phyloP scores from a whole-genome alignment of 1,140 invertebrate genomes.

The Neodiprion fabricii region DNA sequence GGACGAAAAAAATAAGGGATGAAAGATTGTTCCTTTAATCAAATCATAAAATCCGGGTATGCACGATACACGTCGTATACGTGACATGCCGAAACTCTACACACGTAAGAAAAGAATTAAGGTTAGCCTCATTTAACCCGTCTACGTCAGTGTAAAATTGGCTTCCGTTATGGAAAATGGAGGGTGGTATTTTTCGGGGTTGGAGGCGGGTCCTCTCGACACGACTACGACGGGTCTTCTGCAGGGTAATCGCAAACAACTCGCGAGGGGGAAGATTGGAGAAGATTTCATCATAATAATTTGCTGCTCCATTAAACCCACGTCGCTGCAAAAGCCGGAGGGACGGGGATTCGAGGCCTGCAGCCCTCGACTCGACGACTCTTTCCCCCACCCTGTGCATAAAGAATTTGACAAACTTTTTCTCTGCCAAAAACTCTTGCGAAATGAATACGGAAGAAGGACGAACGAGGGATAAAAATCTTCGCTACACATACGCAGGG shows the following conservation, averaged over 20 bases:
- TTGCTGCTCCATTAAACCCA: constrained; percentile 33
- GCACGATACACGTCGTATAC: too few species aligned
- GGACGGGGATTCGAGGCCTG: not conserved
- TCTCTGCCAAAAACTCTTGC: not conserved
- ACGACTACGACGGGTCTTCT: too few species aligned
- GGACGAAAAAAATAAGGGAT: too few species aligned
- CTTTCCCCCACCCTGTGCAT: constrained; percentile 22
- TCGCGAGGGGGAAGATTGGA: constrained; percentile 12
- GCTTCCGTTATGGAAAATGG: not conserved
- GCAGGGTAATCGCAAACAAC: constrained; percentile 39
- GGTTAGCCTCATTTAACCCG: not conserved
- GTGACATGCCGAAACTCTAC: too few species aligned
- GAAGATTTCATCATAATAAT: constrained; percentile 37
- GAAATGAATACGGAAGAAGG: not conserved
- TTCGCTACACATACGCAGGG: too few species aligned
- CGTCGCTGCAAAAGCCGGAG: not conserved
- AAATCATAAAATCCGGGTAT: too few species aligned
- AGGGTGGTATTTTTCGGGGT: not conserved
- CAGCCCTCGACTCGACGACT: not conserved
- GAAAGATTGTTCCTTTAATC: too few species aligned
- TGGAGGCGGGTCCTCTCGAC: too few species aligned
- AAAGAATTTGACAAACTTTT: constrained; percentile 32
- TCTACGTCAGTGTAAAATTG: constrained; percentile 2
- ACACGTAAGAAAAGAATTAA: too few species aligned
- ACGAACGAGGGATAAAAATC: too few species aligned